Evolutionary conservation across 2,113 vertebrate species (phyloP).

Genomic region (Crotalus viridis): DNA sequence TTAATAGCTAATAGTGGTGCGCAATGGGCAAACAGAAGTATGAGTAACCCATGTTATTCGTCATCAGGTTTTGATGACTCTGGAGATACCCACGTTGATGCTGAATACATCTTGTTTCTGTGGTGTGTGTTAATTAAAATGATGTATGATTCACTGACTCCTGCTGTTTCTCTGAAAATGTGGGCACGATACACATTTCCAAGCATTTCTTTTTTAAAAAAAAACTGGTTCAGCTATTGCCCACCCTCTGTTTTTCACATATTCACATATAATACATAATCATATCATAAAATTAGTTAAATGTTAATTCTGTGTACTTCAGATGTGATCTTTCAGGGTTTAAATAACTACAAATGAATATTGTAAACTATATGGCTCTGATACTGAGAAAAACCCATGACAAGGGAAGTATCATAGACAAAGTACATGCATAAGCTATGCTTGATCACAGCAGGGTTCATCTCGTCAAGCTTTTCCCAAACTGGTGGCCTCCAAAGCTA

Average conservation of each 20-base stretch:
- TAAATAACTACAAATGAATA: slow-evolving; percentile 3
- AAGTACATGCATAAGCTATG: background rate
- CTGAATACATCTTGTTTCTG: slow-evolving; percentile 65
- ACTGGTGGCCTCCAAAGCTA: background rate
- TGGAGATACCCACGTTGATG: slow-evolving; percentile 56
- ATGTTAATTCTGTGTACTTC: slow-evolving; percentile 8
- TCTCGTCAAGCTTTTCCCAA: background rate
- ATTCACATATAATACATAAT: slow-evolving; percentile 8
- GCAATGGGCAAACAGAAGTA: slow-evolving; percentile 45
- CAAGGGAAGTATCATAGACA: background rate
- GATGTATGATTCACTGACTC: slow-evolving; percentile 64
- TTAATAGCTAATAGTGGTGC: slow-evolving; percentile 49
- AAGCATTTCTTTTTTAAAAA: slow-evolving; percentile 36
- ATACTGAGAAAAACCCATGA: background rate
- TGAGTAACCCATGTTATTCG: slow-evolving; percentile 52
- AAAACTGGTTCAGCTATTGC: slow-evolving; percentile 42
- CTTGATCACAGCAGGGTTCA: background rate
- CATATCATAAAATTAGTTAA: slow-evolving; percentile 3
- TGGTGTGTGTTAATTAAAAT: slow-evolving; percentile 65
- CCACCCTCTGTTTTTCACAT: slow-evolving; percentile 38
- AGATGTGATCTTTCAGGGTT: background rate
- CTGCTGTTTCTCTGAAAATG: slow-evolving; percentile 61
- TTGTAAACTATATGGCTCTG: background rate
- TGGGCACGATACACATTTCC: slow-evolving; percentile 57
- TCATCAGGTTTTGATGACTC: slow-evolving; percentile 41